Percentiles rank a stretch among this genome's conserved stretches.
Conservation (phyloP, 2,113 vertebrate genomes). For the Vireo altiloquus region DNA sequence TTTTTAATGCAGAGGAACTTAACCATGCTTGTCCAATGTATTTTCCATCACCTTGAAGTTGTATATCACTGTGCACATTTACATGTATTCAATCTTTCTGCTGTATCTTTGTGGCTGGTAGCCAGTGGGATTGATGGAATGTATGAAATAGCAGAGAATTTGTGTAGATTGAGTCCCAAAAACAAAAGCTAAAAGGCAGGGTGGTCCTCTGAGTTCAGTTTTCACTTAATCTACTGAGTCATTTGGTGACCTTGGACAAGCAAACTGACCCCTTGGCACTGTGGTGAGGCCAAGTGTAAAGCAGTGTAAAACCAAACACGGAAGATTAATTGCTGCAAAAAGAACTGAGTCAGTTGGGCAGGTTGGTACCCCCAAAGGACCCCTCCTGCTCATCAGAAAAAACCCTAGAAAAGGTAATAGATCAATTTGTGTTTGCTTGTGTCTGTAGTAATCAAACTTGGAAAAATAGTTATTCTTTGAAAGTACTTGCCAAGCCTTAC, state of each 20-base stretch:
- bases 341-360: neutral
- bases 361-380: neutral
- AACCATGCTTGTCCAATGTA: constrained; percentile 38
- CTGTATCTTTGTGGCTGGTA: neutral
- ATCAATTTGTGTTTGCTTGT: neutral
- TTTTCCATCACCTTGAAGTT: constrained; percentile 56
- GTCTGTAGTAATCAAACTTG: neutral
- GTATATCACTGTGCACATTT: constrained; percentile 7
- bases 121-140: neutral
- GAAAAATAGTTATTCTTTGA: constrained; percentile 2
- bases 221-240: constrained; percentile 23
- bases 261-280: constrained; percentile 1
- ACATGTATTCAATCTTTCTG: neutral
- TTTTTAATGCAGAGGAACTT: constrained; percentile 62
- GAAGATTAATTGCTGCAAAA: neutral
- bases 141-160: neutral
- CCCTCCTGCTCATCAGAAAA: neutral
- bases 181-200: neutral
- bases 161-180: neutral
- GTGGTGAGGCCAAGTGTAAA: neutral
- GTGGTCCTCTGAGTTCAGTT: constrained; percentile 5
- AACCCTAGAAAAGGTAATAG: neutral
- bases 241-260: constrained; percentile 1
- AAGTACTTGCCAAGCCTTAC: constrained; percentile 38
- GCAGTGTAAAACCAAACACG: neutral